These are phyloP conservation scores for Takifugu rubripes DNA, from an alignment of 2,797 vertebrate genomes.

Conservation along the genomic window DNA sequence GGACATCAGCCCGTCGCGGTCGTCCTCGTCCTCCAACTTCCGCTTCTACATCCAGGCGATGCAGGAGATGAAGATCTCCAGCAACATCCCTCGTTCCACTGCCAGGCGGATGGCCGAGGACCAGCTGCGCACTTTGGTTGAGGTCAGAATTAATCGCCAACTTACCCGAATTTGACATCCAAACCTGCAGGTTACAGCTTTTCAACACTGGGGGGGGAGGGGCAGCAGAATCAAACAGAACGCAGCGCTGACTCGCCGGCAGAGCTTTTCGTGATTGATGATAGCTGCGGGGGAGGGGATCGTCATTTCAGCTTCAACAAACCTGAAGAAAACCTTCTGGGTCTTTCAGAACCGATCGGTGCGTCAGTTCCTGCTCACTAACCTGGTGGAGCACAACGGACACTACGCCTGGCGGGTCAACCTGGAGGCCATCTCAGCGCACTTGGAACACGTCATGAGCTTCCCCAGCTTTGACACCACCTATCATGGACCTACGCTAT, in stretches of 20 bases:
- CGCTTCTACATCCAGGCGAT: conserved; percentile 82
- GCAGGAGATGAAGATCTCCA: conserved; percentile 80
- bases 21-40: conserved; percentile 68
- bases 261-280: neutral
- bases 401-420: conserved; percentile 87
- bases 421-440: conserved; percentile 82
- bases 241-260: too few relatives aligned
- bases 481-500: conserved; percentile 85
- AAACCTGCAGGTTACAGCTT: too few relatives aligned
- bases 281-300: too few relatives aligned
- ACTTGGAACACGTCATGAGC: conserved; percentile 80
- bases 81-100: conserved; percentile 79
- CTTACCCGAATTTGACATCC: too few relatives aligned
- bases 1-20: conserved; percentile 84
- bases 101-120: conserved; percentile 86
- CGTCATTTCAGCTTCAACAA: neutral
- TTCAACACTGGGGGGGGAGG: neutral
- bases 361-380: conserved; percentile 90
- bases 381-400: conserved; percentile 85
- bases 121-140: conserved; percentile 79
- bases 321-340: neutral
- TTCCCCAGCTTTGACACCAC: conserved; percentile 78
- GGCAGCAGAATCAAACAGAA: neutral
- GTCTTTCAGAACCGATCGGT: conserved; percentile 75
- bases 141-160: conserved; percentile 67